Percentiles rank a stretch among this genome's conserved stretches.
Conservation (phyloP, 2,113 vertebrate genomes). For the Apteryx mantelli region DNA sequence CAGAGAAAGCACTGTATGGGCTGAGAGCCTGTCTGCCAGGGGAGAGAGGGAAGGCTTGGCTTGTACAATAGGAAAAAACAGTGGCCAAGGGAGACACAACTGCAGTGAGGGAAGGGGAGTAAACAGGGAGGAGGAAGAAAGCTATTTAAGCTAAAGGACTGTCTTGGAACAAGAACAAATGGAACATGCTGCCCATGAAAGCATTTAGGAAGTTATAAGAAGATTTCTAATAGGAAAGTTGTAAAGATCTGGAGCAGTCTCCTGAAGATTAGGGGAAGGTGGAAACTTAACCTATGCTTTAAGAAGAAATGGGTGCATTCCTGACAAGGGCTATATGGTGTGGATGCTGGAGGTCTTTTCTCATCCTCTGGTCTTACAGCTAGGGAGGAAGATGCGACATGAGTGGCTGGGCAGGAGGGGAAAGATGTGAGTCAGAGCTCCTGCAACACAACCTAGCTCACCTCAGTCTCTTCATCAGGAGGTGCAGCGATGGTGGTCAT, state of each 20-base stretch:
- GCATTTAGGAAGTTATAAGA: background rate
- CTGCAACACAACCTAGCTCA: background rate
- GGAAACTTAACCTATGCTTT: background rate
- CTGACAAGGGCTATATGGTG: background rate
- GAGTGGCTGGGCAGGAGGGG: background rate
- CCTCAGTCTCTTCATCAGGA: background rate
- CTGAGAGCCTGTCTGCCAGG: background rate
- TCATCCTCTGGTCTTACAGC: background rate
- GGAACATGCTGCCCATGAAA: background rate
- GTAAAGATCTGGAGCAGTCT: background rate
- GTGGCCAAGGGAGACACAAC: background rate
- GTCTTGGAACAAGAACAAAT: conserved; percentile 16
- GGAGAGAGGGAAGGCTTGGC: background rate
- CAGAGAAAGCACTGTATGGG: accelerated
- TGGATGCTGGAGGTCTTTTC: background rate
- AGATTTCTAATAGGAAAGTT: background rate
- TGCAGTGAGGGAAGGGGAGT: background rate
- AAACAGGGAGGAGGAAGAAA: background rate
- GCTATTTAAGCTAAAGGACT: conserved; percentile 12
- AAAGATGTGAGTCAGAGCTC: background rate
- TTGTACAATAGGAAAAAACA: background rate
- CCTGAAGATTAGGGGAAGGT: background rate
- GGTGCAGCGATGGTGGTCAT: background rate
- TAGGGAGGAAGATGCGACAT: background rate
- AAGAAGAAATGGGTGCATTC: background rate